Evolutionary conservation across 2,113 vertebrate genomes (phyloP), one percentile per base, ranked within the genome.

Genomic region (Oncorhynchus clarkii): DNA sequence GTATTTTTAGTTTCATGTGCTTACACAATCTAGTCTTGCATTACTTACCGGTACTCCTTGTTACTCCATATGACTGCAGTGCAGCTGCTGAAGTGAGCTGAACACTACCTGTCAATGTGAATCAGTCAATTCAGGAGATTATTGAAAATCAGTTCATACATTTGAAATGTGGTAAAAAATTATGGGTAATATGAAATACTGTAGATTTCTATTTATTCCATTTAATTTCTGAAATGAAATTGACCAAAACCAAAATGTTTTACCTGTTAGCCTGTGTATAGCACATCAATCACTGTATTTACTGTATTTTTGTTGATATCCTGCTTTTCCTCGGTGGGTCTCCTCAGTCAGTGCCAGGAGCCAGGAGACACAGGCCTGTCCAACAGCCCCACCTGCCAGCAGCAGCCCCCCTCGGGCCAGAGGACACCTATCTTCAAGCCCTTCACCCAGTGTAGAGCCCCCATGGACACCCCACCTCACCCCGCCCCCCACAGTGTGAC

Each of bases 401-500:
- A 16, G 3, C 51, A 54, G 51, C 29, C 79, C 18, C 27, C 91
- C 70, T 81, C 60, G 0, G 86, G 77, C 0, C 92, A 92, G 79
- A 88, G 85, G 13, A 88, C 89, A 1, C 80, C 88, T 22, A 86
- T 80, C 5, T 88, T 84, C 68, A 65, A 88, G 1, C 88, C 90
- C 0, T 93, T 91, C 34, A 90, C 87, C 54, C 88, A 94, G 73
- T 88, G 91, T 64, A 83, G 73, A 67, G 81, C 80, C 5, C 82
- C 90, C 0, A 20, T 87, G 54, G 93, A 94, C 6, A 72, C 74
- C 26, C 80, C 88, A 0, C 88, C 92, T 1, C 49, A 80, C 6
- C 96, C 96, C 0, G 94, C 95, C 20, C 96, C 97, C 2, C 93
- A 75, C 14, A 82, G 87, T 18, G 85, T 94, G 71, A 94, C 93